Conservation (phyloP, 2,113 vertebrate species). For the Burhinus oedicnemus region DNA sequence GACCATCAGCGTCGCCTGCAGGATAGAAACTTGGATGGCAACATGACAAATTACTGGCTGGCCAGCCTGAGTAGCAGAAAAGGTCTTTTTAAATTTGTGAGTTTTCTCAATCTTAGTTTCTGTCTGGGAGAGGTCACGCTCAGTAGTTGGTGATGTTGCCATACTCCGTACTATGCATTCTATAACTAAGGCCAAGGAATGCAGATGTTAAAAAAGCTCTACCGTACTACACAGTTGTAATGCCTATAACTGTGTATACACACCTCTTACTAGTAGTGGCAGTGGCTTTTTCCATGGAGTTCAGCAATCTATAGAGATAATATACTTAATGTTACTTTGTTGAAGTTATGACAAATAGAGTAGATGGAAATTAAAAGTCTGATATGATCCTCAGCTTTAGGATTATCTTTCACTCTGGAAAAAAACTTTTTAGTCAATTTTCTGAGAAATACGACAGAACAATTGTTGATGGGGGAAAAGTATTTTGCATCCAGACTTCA, state of each 20-base stretch:
- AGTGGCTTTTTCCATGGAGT: background rate
- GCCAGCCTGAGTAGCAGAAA: background rate
- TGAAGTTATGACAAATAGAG: background rate
- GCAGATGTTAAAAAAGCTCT: background rate
- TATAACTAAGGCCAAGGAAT: background rate
- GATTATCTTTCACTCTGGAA: conserved; percentile 9
- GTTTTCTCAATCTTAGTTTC: background rate
- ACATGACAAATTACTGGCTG: background rate
- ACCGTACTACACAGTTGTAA: background rate
- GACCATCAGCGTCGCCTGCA: background rate
- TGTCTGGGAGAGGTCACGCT: background rate
- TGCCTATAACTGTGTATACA: background rate
- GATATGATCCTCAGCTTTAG: background rate
- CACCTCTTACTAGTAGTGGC: background rate
- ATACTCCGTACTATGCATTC: background rate
- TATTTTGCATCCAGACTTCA: conserved; percentile 50
- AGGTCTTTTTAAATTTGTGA: background rate
- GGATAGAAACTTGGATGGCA: background rate
- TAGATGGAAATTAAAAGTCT: conserved; percentile 16
- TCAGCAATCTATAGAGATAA: background rate
- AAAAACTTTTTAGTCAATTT: conserved; percentile 21
- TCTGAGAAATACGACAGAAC: conserved; percentile 26
- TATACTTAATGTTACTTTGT: background rate
- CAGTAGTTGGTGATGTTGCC: background rate
- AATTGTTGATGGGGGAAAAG: conserved; percentile 37